Evolutionary conservation across 2,797 vertebrate genomes (phyloP).

Genomic region (Epinephelus coioides): DNA sequence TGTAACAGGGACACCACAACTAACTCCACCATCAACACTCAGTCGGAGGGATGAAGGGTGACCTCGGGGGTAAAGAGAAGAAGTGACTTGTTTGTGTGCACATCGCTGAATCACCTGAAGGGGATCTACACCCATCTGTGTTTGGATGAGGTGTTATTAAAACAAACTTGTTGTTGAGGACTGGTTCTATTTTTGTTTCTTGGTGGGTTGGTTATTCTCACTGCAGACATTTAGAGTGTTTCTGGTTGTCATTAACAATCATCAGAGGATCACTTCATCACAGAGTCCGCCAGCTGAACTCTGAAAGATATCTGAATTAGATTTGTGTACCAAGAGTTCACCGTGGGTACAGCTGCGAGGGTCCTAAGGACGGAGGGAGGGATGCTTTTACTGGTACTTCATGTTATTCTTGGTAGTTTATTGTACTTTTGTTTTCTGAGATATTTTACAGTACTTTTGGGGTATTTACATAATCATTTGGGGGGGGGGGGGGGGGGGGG

Average conservation of each 20-base stretch:
- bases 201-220: slow-evolving; percentile 6
- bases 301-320: background rate
- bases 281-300: slow-evolving; percentile 20
- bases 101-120: slow-evolving; percentile 20
- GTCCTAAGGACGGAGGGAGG: no score
- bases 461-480: no score
- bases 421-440: no score
- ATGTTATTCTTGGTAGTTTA: no score
- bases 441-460: no score
- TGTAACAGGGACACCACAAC: slow-evolving; percentile 4
- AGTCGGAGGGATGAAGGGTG: slow-evolving; percentile 1
- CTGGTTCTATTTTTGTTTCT: slow-evolving; percentile 28
- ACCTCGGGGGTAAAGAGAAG: background rate
- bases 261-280: slow-evolving; percentile 12
- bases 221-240: background rate
- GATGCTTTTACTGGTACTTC: no score
- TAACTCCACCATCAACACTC: background rate
- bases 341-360: background rate
- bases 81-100: slow-evolving; percentile 15
- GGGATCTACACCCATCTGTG: background rate
- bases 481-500: no score
- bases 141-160: background rate
- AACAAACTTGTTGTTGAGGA: slow-evolving; percentile 11
- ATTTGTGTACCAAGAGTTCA: slow-evolving; percentile 5
- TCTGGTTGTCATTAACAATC: slow-evolving; percentile 7